Conservation (phyloP, 2,888 invertebrate genomes). For the Epiperipatus broadwayi region DNA sequence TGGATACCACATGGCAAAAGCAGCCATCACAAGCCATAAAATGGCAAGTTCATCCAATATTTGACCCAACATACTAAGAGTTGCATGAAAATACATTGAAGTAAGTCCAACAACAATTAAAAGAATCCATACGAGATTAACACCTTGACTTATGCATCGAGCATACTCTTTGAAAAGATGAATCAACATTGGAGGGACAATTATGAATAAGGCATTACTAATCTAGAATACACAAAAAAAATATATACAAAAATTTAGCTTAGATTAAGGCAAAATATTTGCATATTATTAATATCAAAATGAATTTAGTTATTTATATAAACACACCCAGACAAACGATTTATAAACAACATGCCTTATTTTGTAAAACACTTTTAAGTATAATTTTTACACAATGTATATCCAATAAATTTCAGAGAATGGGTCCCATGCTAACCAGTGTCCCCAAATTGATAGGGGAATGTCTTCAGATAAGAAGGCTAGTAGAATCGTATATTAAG, state of each 20-base stretch:
- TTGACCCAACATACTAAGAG: constrained; percentile 57
- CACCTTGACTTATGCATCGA: constrained; percentile 49
- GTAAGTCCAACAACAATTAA: constrained; percentile 56
- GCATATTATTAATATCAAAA: no score
- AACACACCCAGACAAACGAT: no score
- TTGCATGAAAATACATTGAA: constrained; percentile 68
- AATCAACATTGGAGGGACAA: constrained; percentile 54
- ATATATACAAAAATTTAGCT: no score
- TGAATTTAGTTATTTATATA: no score
- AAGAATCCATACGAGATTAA: constrained; percentile 60
- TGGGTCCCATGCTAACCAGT: no score
- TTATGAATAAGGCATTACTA: constrained; percentile 54
- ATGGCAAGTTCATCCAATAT: constrained; percentile 60
- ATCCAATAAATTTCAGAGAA: no score
- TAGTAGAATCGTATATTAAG: no score
- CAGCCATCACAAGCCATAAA: constrained; percentile 59
- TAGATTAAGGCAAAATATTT: background rate
- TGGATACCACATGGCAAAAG: constrained; percentile 53
- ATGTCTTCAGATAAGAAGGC: no score
- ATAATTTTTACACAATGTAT: no score
- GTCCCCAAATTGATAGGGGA: no score
- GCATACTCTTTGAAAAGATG: constrained; percentile 57
- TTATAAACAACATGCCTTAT: no score
- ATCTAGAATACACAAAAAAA: constrained; percentile 34
- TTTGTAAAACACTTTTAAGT: no score